A percentile compares a stretch with the other conserved stretches of the same genome.
These are phyloP conservation scores for Synergus umbraculus DNA, from an alignment of 2,888 invertebrate species.

Conservation along the genomic window DNA sequence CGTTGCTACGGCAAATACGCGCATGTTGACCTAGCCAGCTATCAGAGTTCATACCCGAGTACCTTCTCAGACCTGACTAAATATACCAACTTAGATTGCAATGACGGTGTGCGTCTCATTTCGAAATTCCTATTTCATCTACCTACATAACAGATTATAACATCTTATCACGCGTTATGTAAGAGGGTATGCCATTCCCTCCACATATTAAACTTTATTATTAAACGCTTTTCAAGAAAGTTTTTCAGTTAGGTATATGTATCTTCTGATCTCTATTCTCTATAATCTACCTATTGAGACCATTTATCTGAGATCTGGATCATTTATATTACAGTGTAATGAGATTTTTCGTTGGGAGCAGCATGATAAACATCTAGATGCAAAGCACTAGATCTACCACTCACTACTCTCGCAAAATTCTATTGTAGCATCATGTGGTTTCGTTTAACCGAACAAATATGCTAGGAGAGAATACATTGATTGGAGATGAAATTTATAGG, in stretches of 20 bases:
- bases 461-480: not conserved
- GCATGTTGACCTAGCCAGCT: conserved; percentile 71
- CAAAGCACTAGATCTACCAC: not conserved
- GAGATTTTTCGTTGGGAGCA: not conserved
- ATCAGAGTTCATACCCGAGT: conserved; percentile 64
- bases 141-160: not conserved
- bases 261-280: too few species aligned
- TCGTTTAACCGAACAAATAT: not conserved
- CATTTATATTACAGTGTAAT: not conserved
- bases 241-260: not conserved
- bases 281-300: too few species aligned
- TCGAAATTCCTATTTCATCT: not conserved
- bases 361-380: conserved; percentile 2
- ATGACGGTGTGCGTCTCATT: conserved; percentile 59
- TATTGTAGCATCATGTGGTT: conserved; percentile 25
- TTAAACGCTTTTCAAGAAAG: not conserved
- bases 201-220: not conserved
- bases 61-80: conserved; percentile 69
- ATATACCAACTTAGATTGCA: conserved; percentile 73
- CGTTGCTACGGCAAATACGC: conserved; percentile 66
- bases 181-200: not conserved
- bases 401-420: conserved; percentile 16
- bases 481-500: conserved; percentile 38
- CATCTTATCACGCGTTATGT: not conserved
- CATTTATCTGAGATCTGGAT: not conserved